Evolutionary conservation across 2,797 vertebrate species (phyloP).

Genomic region (Typhlichthys subterraneus): DNA sequence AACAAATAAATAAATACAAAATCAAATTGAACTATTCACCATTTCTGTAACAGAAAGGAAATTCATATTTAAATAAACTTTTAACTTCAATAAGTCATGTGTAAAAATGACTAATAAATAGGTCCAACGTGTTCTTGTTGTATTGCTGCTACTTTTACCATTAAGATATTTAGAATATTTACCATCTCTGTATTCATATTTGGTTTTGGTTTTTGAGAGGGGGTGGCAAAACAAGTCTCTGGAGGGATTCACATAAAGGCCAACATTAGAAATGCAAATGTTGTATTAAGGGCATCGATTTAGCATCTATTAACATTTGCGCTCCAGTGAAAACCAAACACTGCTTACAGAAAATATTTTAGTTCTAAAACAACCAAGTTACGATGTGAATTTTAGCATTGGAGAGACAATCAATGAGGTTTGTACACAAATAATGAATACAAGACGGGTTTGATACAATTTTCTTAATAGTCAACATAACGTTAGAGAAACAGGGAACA

Average conservation of each 20-base stretch:
- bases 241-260: slow-evolving; percentile 59
- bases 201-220: slow-evolving; percentile 38
- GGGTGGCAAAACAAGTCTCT: slow-evolving; percentile 34
- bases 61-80: too few relatives aligned
- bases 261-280: slow-evolving; percentile 75
- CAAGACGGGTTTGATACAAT: slow-evolving; percentile 17
- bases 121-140: neutral
- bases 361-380: slow-evolving; percentile 26
- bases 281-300: slow-evolving; percentile 71
- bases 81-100: too few relatives aligned
- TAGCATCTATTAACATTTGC: slow-evolving; percentile 73
- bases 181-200: slow-evolving; percentile 26
- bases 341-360: slow-evolving; percentile 41
- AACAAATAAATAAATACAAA: neutral
- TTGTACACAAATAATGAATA: slow-evolving; percentile 37
- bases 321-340: slow-evolving; percentile 54
- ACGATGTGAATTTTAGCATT: slow-evolving; percentile 17
- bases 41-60: neutral
- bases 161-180: slow-evolving; percentile 11
- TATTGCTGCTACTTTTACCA: slow-evolving; percentile 4
- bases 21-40: neutral
- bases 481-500: slow-evolving; percentile 32
- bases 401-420: slow-evolving; percentile 34
- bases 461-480: slow-evolving; percentile 23
- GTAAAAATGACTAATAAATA: neutral